phyloP scores from a whole-genome alignment of 2,797 vertebrate genomes.

The Eulemur albifrons region DNA sequence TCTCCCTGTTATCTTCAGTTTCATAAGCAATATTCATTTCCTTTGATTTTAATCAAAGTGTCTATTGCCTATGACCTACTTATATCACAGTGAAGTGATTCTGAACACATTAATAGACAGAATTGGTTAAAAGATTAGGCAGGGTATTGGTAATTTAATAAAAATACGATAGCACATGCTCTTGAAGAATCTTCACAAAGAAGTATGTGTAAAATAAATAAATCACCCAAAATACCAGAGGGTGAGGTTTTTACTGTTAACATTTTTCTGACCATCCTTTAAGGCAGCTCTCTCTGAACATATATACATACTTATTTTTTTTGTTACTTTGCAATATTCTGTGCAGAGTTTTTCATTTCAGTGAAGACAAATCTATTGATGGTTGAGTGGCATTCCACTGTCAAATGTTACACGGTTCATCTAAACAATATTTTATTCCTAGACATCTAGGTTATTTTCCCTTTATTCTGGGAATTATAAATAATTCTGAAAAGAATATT shows the following conservation, averaged over 20 bases:
- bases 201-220: not conserved
- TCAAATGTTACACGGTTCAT: not conserved
- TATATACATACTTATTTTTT: no score
- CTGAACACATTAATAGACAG: not conserved
- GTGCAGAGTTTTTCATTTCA: not conserved
- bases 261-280: not conserved
- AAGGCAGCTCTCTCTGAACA: not conserved
- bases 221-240: not conserved
- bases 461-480: not conserved
- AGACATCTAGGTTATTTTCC: not conserved
- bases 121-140: not conserved
- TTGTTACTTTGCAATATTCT: not conserved
- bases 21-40: not conserved
- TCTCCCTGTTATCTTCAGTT: rapidly evolving
- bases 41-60: not conserved
- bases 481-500: not conserved
- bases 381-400: not conserved
- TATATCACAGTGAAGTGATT: not conserved
- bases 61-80: not conserved
- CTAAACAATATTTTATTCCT: not conserved
- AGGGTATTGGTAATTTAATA: not conserved
- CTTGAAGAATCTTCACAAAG: not conserved
- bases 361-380: not conserved
- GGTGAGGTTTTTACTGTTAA: not conserved
- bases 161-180: not conserved